Percentiles rank a stretch among this genome's conserved stretches.
Evolutionary conservation across 2,888 invertebrate genomes (phyloP).

Genomic region (Malacosoma neustria): DNA sequence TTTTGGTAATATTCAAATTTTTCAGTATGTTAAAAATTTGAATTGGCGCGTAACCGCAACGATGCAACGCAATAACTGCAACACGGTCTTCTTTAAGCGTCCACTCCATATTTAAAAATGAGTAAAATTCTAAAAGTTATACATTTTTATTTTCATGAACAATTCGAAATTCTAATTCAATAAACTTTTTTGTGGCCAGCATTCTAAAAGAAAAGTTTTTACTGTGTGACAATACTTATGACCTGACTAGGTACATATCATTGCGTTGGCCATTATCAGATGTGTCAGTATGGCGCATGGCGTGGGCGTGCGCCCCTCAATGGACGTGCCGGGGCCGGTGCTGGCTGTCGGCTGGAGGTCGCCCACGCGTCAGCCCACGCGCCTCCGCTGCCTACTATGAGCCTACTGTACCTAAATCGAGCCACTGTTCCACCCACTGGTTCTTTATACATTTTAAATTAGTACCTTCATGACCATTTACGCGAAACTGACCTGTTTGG

Average conservation of each 20-base stretch:
- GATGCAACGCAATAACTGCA: too few relatives aligned
- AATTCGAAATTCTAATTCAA: too few relatives aligned
- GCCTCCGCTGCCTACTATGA: slow-evolving; percentile 21
- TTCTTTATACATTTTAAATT: background rate
- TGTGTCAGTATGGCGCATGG: slow-evolving; percentile 33
- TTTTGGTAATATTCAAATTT: too few relatives aligned
- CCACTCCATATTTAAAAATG: too few relatives aligned
- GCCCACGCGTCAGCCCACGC: slow-evolving; percentile 33
- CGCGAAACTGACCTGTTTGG: slow-evolving; percentile 24
- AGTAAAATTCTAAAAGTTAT: too few relatives aligned
- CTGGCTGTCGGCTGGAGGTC: slow-evolving; percentile 25
- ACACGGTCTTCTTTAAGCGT: too few relatives aligned
- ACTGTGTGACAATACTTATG: too few relatives aligned
- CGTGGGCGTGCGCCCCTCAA: slow-evolving; percentile 55
- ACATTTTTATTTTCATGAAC: too few relatives aligned
- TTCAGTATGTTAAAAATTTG: too few relatives aligned
- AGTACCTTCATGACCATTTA: slow-evolving; percentile 25
- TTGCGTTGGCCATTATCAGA: slow-evolving; percentile 44
- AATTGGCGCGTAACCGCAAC: too few relatives aligned
- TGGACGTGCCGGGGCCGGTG: slow-evolving; percentile 55
- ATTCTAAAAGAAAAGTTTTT: too few relatives aligned
- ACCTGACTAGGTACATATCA: slow-evolving; percentile 11
- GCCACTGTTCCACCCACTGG: background rate
- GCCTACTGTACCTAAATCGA: slow-evolving; percentile 15
- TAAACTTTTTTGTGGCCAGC: too few relatives aligned